Conservation (phyloP, 2,113 vertebrate species). For the Sorex fumeus region DNA sequence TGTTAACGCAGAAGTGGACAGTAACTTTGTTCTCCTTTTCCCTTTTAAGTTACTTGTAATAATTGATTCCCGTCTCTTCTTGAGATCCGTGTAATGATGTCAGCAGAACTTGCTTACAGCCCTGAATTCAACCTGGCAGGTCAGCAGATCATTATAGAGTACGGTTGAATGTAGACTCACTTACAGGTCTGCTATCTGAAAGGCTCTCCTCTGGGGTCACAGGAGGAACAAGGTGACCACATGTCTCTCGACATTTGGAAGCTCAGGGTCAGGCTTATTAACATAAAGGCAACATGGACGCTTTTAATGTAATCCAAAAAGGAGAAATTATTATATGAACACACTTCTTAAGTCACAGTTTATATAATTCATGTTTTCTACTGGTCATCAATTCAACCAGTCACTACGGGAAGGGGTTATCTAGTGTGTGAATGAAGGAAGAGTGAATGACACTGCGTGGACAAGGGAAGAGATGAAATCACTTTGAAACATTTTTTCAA, state of each 20-base stretch:
- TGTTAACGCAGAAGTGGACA: neutral
- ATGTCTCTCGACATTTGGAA: neutral
- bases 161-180: neutral
- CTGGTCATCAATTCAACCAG: neutral
- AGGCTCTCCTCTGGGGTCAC: neutral
- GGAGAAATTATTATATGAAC: neutral
- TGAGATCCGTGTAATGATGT: neutral
- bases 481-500: neutral
- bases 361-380: neutral
- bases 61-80: neutral
- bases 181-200: neutral
- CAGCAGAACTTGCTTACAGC: neutral
- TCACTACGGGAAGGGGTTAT: neutral
- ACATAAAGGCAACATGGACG: rapidly evolving
- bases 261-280: neutral
- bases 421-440: neutral
- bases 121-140: neutral
- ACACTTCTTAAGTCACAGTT: neutral
- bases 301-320: neutral
- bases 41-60: neutral
- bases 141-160: neutral
- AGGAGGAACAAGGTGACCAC: neutral
- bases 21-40: neutral
- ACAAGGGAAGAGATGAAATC: neutral
- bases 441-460: neutral